Conservation (phyloP, 2,113 vertebrate genomes). For the Sphyrna mokarran region DNA sequence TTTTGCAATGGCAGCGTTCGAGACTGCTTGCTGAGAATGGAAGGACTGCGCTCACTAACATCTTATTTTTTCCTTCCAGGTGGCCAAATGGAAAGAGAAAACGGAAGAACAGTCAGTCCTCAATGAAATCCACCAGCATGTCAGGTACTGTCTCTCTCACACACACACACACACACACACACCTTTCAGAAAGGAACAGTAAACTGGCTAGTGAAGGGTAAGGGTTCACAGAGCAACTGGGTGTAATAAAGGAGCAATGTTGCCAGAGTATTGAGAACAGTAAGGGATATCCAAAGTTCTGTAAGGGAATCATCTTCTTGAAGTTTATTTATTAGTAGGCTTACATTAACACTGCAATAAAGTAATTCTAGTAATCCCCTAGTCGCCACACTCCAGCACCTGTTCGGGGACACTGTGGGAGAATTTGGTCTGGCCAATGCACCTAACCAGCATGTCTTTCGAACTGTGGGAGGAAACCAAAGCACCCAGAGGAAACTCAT, state of each 20-base stretch:
- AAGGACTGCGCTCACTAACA: neutral
- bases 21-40: neutral
- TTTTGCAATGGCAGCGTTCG: neutral
- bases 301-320: neutral
- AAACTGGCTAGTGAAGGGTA: neutral
- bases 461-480: too few species aligned
- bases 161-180: too few species aligned
- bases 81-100: constrained; percentile 97
- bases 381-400: too few species aligned
- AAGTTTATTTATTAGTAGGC: too few species aligned
- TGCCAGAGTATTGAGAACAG: too few species aligned
- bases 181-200: neutral
- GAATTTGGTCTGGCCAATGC: too few species aligned
- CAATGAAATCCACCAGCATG: constrained; percentile 87
- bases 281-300: neutral
- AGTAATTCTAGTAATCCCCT: too few species aligned
- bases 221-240: neutral
- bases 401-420: too few species aligned
- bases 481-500: too few species aligned
- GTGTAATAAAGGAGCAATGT: neutral
- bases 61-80: constrained; percentile 54
- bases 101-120: constrained; percentile 98
- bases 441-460: too few species aligned
- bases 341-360: too few species aligned
- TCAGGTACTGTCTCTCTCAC: constrained; percentile 79